These are phyloP conservation scores for Nasonia oneida DNA, from an alignment of 2,888 invertebrate genomes.

Conservation along the genomic window DNA sequence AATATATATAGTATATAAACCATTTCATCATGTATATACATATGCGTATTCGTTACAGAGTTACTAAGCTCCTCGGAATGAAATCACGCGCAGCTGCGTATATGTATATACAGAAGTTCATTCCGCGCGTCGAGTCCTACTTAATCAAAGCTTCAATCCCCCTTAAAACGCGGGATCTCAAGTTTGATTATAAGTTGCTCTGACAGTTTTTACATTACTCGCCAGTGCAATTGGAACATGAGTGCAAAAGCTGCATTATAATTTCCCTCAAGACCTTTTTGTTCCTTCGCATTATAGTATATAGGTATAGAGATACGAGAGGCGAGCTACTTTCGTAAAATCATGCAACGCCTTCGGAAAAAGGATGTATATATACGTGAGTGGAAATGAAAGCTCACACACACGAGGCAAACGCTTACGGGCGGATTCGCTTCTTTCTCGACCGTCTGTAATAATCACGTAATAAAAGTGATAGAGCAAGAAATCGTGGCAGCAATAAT, in stretches of 20 bases:
- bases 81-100: too few relatives aligned
- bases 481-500: conserved; percentile 56
- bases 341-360: background rate
- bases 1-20: too few relatives aligned
- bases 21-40: too few relatives aligned
- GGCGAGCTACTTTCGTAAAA: conserved; percentile 37
- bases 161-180: background rate
- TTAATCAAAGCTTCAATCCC: background rate
- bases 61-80: too few relatives aligned
- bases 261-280: conserved; percentile 11
- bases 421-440: conserved; percentile 25
- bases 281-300: background rate
- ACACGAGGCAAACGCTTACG: conserved; percentile 11
- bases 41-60: too few relatives aligned
- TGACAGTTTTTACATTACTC: background rate
- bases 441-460: conserved; percentile 47
- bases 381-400: conserved; percentile 31
- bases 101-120: too few relatives aligned
- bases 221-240: background rate
- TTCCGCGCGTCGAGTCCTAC: too few relatives aligned
- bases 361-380: conserved; percentile 44
- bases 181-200: background rate
- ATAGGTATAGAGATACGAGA: background rate
- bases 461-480: conserved; percentile 59
- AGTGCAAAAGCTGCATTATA: background rate